Conservation (phyloP, 2,113 vertebrate species). For the Sardina pilchardus region DNA sequence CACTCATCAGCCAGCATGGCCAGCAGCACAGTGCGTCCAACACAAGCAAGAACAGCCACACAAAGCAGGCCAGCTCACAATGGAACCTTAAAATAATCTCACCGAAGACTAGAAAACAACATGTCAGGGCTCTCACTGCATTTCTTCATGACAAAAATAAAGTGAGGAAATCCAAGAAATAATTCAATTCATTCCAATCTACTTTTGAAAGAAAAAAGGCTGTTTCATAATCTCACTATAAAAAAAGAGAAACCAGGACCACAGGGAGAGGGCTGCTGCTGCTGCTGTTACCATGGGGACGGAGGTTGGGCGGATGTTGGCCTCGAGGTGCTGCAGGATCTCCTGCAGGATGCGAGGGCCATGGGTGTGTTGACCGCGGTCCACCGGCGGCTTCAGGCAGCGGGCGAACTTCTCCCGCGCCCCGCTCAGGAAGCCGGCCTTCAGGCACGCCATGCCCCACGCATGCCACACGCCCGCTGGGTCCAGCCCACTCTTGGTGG, state of each 20-base stretch:
- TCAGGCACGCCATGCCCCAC: slow-evolving; percentile 93
- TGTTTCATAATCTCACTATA: background rate
- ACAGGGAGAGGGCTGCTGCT: background rate
- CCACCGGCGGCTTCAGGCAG: slow-evolving; percentile 87
- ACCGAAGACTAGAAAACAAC: background rate
- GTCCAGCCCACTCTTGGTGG: slow-evolving; percentile 93
- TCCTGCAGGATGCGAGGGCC: slow-evolving; percentile 87
- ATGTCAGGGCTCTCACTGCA: background rate
- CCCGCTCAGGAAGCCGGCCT: slow-evolving; percentile 81
- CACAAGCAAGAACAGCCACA: background rate
- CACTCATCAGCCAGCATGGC: background rate
- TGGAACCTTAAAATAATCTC: background rate
- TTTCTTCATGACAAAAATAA: background rate
- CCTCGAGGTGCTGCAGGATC: slow-evolving; percentile 88
- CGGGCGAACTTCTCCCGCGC: slow-evolving; percentile 91
- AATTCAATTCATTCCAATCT: background rate
- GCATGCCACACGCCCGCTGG: slow-evolving; percentile 92
- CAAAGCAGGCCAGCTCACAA: background rate
- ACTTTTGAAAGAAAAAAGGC: background rate
- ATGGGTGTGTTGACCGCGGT: slow-evolving; percentile 85
- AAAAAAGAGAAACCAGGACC: background rate
- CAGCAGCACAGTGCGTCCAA: background rate
- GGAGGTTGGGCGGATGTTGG: slow-evolving; percentile 70
- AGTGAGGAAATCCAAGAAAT: background rate
- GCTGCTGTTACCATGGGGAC: slow-evolving; percentile 68